phyloP scores from a whole-genome alignment of 1,140 invertebrate species.

The Ooceraea biroi region DNA sequence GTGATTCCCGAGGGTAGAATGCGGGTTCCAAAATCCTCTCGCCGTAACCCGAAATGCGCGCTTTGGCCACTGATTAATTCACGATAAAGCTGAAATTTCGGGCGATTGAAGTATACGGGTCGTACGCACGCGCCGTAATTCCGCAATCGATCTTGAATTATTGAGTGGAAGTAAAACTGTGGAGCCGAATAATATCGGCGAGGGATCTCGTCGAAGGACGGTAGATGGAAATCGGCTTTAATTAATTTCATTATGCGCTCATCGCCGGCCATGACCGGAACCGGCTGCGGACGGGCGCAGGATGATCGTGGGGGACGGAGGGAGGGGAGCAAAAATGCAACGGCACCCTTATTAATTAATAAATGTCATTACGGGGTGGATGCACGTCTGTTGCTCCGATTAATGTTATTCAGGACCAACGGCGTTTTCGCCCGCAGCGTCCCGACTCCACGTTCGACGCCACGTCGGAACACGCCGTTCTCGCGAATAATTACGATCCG shows the following conservation, averaged over 20 bases:
- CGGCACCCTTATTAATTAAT: constrained; percentile 50
- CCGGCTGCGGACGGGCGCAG: no score
- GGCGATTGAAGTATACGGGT: constrained; percentile 38
- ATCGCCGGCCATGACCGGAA: constrained; percentile 16
- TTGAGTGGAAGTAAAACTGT: constrained; percentile 54
- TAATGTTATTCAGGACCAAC: constrained; percentile 44
- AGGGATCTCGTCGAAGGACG: constrained; percentile 21
- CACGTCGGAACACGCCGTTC: constrained; percentile 23
- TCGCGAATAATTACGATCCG: constrained; percentile 53
- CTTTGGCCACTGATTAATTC: constrained; percentile 49
- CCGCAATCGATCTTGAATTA: constrained; percentile 54
- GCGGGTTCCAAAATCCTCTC: constrained; percentile 6
- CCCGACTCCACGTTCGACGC: background rate
- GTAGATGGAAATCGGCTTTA: constrained; percentile 44
- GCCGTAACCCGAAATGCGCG: background rate
- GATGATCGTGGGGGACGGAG: background rate
- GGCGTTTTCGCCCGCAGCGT: background rate
- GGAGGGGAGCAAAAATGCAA: constrained; percentile 18
- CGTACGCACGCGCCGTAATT: constrained; percentile 54
- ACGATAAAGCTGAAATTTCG: constrained; percentile 51
- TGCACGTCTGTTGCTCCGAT: constrained; percentile 39
- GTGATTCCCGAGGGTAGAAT: background rate
- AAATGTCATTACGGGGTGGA: constrained; percentile 41
- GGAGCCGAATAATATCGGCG: constrained; percentile 13
- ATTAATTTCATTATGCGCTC: constrained; percentile 53